Base-by-base conservation (phyloP, 2,888 invertebrate species). In the Scelioninae gen. 2 region DNA sequence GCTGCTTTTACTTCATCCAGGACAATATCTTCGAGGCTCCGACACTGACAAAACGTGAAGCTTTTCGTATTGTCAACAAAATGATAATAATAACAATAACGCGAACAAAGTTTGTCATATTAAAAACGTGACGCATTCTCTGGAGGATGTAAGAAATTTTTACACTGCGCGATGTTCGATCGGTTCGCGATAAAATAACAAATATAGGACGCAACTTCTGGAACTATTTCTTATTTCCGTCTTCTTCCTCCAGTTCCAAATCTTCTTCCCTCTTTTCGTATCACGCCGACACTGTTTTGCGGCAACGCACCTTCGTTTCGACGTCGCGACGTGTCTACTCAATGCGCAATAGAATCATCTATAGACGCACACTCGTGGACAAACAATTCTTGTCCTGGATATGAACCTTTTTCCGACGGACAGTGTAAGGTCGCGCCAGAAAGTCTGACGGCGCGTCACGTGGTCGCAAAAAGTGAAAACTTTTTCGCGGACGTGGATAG, bases 351-450 rank as follows among this genome's bases (percentile, higher is more conserved):
- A n/a, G 31, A 5, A 31, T 31, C 31, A 6, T 31, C 31, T 31
- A 31, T 7, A 31, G 9, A 9, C 31, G 9, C 31, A 31, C 31
- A 25, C 31, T 2, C 10, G 31, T 9, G 10, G 9, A 22, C n/a
- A n/a, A n/a, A n/a, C n/a, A n/a, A n/a, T n/a, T n/a, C n/a, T 25
- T 25, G 6, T 35, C 35, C 13, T 35, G 11, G 35, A 18, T 41
- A 13, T 15, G 18, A 33, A 63, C 52, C 11, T 7, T 2, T 16
- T 2, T 16, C 2, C 39, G 39, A 18, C 48, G 11, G 18, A 61
- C 48, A 61, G 39, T 53, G 15, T 53, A 43, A 52, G 35, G 48
- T 9, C 50, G 63, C 63, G 63, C 52, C 63, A 43, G 63, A 41
- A 53, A 64, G 63, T 64, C 63, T 52, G 35, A 9, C 16, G 33